Evolutionary conservation across 2,113 vertebrate genomes (phyloP).

Genomic region (Elgaria multicarinata): DNA sequence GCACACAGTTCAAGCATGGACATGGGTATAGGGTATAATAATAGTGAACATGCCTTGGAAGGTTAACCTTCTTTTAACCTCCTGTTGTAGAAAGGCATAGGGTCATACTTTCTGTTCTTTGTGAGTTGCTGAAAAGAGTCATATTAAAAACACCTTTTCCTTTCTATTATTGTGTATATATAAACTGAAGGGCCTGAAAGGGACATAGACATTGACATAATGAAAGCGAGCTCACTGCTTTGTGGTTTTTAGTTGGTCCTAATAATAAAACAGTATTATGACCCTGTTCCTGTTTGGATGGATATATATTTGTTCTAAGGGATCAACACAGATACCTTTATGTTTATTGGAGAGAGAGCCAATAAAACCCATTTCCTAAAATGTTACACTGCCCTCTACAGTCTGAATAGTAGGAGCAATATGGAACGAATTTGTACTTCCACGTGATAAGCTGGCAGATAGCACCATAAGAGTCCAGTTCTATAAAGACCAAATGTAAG

Average conservation of each 20-base stretch:
- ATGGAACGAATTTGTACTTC: not conserved
- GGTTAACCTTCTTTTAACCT: not conserved
- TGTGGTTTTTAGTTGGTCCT: not conserved
- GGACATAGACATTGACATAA: not conserved
- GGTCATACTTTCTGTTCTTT: not conserved
- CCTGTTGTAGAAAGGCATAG: not conserved
- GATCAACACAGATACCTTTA: not conserved
- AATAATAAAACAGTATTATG: not conserved
- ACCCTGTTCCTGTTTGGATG: not conserved
- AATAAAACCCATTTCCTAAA: slow-evolving; percentile 36
- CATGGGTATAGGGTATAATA: not conserved
- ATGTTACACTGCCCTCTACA: slow-evolving; percentile 69
- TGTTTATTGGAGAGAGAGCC: not conserved
- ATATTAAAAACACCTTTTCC: not conserved
- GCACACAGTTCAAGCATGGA: not conserved
- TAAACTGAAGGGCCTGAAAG: not conserved
- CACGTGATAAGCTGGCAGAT: not conserved
- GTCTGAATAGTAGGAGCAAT: slow-evolving; percentile 17
- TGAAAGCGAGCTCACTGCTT: not conserved
- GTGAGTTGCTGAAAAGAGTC: not conserved
- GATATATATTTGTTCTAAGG: not conserved
- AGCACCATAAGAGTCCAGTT: not conserved
- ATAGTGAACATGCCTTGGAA: not conserved
- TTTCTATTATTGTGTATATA: not conserved
- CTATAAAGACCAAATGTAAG: not conserved